Percentiles rank a stretch among this genome's conserved stretches.
Conservation (phyloP, 2,797 vertebrate genomes). For the Dicrostonyx torquatus region DNA sequence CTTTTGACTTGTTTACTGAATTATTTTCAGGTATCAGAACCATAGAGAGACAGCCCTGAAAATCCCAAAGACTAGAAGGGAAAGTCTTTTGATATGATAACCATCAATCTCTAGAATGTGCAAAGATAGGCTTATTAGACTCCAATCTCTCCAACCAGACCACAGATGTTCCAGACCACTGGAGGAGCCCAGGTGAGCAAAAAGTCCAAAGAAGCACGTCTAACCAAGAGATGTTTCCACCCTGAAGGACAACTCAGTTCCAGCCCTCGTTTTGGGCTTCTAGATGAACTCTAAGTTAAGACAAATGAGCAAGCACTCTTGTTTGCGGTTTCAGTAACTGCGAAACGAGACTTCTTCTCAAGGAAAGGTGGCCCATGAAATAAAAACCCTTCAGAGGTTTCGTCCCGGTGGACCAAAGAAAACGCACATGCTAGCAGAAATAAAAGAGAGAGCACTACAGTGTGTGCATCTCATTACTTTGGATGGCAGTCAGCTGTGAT, state of each 20-base stretch:
- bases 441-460: slow-evolving; percentile 16
- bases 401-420: slow-evolving; percentile 60
- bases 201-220: slow-evolving; percentile 16
- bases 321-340: slow-evolving; percentile 65
- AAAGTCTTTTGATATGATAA: not conserved
- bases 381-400: slow-evolving; percentile 63
- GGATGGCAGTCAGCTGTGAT: slow-evolving; percentile 33
- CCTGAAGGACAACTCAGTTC: slow-evolving; percentile 53
- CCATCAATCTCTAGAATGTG: not conserved
- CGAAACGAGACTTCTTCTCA: slow-evolving; percentile 68
- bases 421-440: slow-evolving; percentile 52
- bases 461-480: slow-evolving; percentile 14
- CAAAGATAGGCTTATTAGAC: slow-evolving; percentile 42
- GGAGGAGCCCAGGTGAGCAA: not conserved
- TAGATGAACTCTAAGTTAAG: slow-evolving; percentile 70
- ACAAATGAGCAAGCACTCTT: slow-evolving; percentile 68
- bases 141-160: not conserved
- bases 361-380: slow-evolving; percentile 69
- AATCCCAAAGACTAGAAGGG: slow-evolving; percentile 14
- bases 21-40: slow-evolving; percentile 37
- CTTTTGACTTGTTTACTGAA: slow-evolving; percentile 62
- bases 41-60: not conserved
- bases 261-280: slow-evolving; percentile 56
- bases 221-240: slow-evolving; percentile 64
- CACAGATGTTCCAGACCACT: not conserved